These are phyloP conservation scores for Ophion ventricosus DNA, from an alignment of 2,888 invertebrate species.

Conservation along the genomic window DNA sequence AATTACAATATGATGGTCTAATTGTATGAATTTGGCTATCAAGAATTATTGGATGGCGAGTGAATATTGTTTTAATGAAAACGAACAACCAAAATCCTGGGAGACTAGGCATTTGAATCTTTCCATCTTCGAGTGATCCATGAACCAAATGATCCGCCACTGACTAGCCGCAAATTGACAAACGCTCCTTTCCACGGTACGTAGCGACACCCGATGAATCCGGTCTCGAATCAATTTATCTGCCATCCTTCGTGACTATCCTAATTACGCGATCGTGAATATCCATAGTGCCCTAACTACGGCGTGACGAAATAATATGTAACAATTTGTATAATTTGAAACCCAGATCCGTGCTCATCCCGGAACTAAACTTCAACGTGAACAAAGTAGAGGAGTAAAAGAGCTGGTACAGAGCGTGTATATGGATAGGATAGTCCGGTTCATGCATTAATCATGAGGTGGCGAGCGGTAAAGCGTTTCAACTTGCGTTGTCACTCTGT, in stretches of 20 bases:
- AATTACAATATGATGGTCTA: neutral
- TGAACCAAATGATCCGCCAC: neutral
- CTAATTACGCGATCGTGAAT: neutral
- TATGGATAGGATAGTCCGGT: slow-evolving; percentile 67
- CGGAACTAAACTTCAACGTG: slow-evolving; percentile 33
- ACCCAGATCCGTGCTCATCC: neutral
- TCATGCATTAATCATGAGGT: slow-evolving; percentile 71
- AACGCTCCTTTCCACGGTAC: neutral
- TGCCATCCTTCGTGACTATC: neutral
- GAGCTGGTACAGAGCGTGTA: slow-evolving; percentile 21
- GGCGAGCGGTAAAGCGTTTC: slow-evolving; percentile 63
- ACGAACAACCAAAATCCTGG: neutral
- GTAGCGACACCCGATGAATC: neutral
- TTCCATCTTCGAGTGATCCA: neutral
- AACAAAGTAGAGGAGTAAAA: slow-evolving; percentile 15
- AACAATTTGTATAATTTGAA: slow-evolving; percentile 10
- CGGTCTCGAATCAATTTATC: neutral
- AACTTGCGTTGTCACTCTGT: slow-evolving; percentile 58
- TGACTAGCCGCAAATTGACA: neutral
- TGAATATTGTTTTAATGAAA: neutral
- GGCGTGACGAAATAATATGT: neutral
- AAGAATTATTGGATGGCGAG: neutral
- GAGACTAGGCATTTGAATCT: neutral
- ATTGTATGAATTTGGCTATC: neutral
- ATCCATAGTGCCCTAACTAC: neutral